Evolutionary conservation across 2,888 invertebrate species (phyloP).

Genomic region (Eupithecia abbreviata): DNA sequence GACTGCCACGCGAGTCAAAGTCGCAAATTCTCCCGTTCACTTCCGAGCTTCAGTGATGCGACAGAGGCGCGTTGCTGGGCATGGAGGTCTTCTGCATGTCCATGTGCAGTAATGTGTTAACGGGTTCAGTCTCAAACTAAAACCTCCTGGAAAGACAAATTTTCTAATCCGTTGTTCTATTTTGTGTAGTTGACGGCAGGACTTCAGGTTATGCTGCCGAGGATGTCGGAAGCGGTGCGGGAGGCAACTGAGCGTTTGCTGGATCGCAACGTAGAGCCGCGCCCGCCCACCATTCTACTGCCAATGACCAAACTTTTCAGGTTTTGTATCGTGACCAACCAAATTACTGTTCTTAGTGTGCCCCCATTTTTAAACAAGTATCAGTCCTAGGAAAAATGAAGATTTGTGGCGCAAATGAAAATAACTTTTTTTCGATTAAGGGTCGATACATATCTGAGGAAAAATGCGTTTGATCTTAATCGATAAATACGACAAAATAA

Average conservation of each 20-base stretch:
- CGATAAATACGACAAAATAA: neutral
- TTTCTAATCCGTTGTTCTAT: neutral
- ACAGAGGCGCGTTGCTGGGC: no score
- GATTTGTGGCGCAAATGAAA: neutral
- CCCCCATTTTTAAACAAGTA: neutral
- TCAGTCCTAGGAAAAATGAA: neutral
- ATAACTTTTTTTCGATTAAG: no score
- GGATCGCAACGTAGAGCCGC: constrained; percentile 91
- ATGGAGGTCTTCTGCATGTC: no score
- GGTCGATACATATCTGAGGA: no score
- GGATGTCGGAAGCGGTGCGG: constrained; percentile 92
- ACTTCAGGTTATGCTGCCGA: constrained; percentile 67
- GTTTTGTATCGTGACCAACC: constrained; percentile 59
- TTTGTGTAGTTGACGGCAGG: constrained; percentile 12
- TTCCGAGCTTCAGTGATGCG: no score
- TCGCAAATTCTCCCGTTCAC: neutral
- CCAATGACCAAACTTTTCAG: constrained; percentile 95
- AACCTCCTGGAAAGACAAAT: neutral
- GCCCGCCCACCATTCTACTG: constrained; percentile 96
- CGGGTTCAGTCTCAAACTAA: neutral
- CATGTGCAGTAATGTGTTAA: neutral
- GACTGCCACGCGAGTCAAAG: neutral
- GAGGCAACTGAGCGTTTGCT: constrained; percentile 94
- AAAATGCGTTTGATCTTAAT: neutral
- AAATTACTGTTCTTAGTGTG: neutral